phyloP scores from a whole-genome alignment of 2,113 vertebrate genomes.

The Lates calcarifer region DNA sequence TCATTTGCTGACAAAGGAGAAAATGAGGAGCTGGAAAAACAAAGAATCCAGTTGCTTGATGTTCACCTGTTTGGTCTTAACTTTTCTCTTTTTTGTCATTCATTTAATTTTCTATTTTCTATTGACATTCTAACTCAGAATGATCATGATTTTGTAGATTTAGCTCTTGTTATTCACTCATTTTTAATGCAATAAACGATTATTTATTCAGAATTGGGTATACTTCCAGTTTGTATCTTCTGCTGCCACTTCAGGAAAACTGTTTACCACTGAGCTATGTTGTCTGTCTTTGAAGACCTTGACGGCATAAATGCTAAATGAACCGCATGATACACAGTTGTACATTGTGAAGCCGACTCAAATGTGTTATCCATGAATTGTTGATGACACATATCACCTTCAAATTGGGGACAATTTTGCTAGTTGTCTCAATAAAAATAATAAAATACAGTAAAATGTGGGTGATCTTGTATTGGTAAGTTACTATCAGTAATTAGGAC shows the following conservation, averaged over 20 bases:
- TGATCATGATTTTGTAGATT: constrained; percentile 42
- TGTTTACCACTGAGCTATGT: not conserved
- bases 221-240: constrained; percentile 13
- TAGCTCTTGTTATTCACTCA: not conserved
- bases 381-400: not conserved
- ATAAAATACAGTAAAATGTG: not conserved
- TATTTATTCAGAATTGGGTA: constrained; percentile 62
- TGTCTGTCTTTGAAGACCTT: not conserved
- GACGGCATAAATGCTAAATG: not conserved
- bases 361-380: constrained; percentile 1
- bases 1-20: constrained; percentile 87
- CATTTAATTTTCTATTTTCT: constrained; percentile 40
- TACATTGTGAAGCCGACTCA: constrained; percentile 4
- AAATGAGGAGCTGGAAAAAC: not conserved
- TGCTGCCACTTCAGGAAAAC: not conserved
- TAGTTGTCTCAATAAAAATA: not conserved
- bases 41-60: constrained; percentile 3
- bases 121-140: constrained; percentile 23
- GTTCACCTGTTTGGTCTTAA: constrained; percentile 27
- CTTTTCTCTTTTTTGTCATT: constrained; percentile 9
- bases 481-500: constrained; percentile 68
- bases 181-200: constrained; percentile 69
- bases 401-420: not conserved
- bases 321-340: constrained; percentile 7
- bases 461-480: not conserved